A percentile compares a stretch with the other conserved stretches of the same genome.
These are phyloP conservation scores for Microtus obscurus DNA, from an alignment of 2,797 vertebrate genomes.

Conservation along the genomic window DNA sequence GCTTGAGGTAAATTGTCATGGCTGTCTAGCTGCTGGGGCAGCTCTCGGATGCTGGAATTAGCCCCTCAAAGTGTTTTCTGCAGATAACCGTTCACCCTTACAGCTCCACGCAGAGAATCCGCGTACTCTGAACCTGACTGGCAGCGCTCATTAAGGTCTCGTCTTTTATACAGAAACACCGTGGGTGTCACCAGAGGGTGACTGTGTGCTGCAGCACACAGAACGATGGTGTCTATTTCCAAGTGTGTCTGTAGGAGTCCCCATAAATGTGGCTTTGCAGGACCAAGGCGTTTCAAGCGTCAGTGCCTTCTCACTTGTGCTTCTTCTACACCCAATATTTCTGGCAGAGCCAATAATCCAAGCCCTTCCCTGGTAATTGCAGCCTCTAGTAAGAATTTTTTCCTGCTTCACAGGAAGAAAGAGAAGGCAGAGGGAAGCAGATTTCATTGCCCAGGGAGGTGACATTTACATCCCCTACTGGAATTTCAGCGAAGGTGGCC, in stretches of 20 bases:
- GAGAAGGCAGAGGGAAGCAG: neutral
- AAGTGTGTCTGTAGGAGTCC: neutral
- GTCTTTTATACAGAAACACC: neutral
- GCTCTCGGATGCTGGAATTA: too few species aligned
- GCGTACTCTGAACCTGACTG: neutral
- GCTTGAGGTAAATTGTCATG: neutral
- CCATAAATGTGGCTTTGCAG: accelerated
- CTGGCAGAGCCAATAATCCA: neutral
- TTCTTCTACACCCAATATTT: neutral
- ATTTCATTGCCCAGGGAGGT: accelerated
- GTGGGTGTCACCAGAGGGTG: neutral
- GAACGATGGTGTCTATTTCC: neutral
- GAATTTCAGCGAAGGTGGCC: neutral
- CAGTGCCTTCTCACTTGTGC: accelerated
- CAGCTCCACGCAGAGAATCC: neutral
- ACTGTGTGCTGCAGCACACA: neutral
- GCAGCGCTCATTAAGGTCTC: too few species aligned
- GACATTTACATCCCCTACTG: neutral
- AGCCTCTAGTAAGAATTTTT: accelerated
- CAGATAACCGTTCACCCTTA: too few species aligned
- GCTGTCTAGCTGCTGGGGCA: too few species aligned
- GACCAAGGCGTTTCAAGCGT: too few species aligned
- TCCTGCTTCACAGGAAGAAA: neutral
- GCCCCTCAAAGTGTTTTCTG: neutral
- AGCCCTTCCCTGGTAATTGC: neutral